These are phyloP conservation scores for Mastigias papua DNA, from an alignment of 30 jellyfish, hydroid and myxozoan species.

Conservation along the genomic window DNA sequence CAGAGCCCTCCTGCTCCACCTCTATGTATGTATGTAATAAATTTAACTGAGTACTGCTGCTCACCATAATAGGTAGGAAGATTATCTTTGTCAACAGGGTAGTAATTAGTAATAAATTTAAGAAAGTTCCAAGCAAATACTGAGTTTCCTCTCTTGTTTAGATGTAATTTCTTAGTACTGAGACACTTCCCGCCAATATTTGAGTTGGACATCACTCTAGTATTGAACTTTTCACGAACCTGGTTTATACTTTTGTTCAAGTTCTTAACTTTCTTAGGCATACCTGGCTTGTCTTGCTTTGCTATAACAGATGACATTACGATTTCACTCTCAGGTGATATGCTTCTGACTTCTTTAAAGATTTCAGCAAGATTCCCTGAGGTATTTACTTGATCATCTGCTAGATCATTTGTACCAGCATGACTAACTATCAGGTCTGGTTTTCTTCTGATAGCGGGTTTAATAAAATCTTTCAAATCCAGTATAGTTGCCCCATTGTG, in stretches of 20 bases:
- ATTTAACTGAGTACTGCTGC: neutral
- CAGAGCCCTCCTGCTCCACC: constrained; percentile 21
- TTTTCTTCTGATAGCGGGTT: neutral
- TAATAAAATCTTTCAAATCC: constrained; percentile 1
- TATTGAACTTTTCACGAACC: constrained; percentile 12
- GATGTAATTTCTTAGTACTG: neutral
- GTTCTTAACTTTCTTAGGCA: neutral
- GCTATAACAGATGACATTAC: neutral
- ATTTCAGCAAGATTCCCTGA: neutral
- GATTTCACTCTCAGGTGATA: constrained; percentile 17
- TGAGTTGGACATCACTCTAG: constrained; percentile 5
- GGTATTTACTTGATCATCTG: neutral
- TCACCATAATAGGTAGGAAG: neutral
- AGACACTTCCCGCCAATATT: neutral
- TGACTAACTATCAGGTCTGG: constrained; percentile 13
- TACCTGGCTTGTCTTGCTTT: constrained; percentile 12
- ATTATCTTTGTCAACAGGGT: neutral
- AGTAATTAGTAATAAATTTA: neutral
- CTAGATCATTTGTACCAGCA: constrained; percentile 19
- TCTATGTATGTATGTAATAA: neutral
- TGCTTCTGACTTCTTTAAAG: neutral
- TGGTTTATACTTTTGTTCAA: neutral
- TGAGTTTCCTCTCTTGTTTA: neutral
- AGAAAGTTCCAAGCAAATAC: neutral
- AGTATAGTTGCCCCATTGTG: neutral